Evolutionary conservation across 2,113 vertebrate genomes (phyloP), one percentile per base, ranked within the genome.

Genomic region (Typhlomys cinereus): DNA sequence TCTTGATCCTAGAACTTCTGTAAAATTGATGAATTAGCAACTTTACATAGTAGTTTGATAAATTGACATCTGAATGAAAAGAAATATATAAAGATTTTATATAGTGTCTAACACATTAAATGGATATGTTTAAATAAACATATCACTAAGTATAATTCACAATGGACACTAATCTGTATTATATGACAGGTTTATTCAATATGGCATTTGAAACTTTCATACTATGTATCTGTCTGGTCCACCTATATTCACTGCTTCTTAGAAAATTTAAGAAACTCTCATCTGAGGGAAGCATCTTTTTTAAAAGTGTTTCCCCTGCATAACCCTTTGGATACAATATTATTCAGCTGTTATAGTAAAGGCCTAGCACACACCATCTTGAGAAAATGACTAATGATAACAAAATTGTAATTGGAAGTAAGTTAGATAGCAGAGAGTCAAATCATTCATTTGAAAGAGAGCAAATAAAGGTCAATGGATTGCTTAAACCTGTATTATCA

Each of bases 191-290:
- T 76, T 78, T 79, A 31, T 50, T 18, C 74, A 88, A 71, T 41
- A 27, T 78, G 87, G 82, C 39, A 61, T 78, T 82, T 66, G 46
- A 74, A 95, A 13, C 41, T 95, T 85, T 85, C 71, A 39, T 3
- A 15, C 27, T 67, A 27, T 69, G 59, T 21, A 36, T 92, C 62
- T 46, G 25, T 59, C 36, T 75, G 7, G 59, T 83, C 18, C 66
- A 52, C 21, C 18, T 71, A 9, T 23, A 46, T 54, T 64, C 52
- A 27, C 17, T 88, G 7, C 73, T 74, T 2, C 3, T 66, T 89
- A 34, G 50, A 85, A 84, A 23, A 34, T 41, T 92, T 67, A 48
- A 23, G 59, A 69, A 69, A 5, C 20, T 88, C 83, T 78, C 57
- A 85, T 73, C 52, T 88, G 29, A 79, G 20, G 21, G 20, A 88